Conservation (phyloP, 2,888 invertebrate species). For the Drosophila dives region DNA sequence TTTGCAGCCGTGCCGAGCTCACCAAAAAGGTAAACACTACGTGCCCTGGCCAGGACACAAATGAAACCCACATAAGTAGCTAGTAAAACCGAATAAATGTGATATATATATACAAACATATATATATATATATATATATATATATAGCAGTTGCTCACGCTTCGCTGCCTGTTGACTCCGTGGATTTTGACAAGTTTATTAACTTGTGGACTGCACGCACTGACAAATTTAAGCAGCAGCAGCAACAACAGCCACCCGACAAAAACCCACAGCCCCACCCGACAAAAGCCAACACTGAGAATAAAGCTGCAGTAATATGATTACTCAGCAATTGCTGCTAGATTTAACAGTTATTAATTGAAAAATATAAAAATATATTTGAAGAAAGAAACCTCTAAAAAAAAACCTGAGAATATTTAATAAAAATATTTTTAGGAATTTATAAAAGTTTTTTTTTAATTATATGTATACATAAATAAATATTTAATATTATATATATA, state of each 20-base stretch:
- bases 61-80: slow-evolving; percentile 18
- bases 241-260: slow-evolving; percentile 13
- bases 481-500: no score
- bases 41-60: slow-evolving; percentile 9
- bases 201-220: slow-evolving; percentile 55
- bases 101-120: neutral
- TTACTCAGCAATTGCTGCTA: neutral
- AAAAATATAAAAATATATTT: no score
- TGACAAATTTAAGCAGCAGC: slow-evolving; percentile 22
- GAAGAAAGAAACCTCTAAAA: no score
- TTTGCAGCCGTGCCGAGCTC: slow-evolving; percentile 53
- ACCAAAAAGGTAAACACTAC: slow-evolving; percentile 39
- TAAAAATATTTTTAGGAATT: no score
- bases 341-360: no score
- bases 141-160: slow-evolving; percentile 44
- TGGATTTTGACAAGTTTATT: slow-evolving; percentile 76
- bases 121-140: neutral
- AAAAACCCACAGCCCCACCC: slow-evolving; percentile 16
- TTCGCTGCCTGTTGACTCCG: slow-evolving; percentile 42
- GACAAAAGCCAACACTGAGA: slow-evolving; percentile 34
- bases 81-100: neutral
- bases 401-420: no score
- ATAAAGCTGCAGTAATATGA: slow-evolving; percentile 1
- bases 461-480: no score
- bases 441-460: no score